These are phyloP conservation scores for Coreius guichenoti DNA, from an alignment of 2,797 vertebrate genomes.

Conservation along the genomic window DNA sequence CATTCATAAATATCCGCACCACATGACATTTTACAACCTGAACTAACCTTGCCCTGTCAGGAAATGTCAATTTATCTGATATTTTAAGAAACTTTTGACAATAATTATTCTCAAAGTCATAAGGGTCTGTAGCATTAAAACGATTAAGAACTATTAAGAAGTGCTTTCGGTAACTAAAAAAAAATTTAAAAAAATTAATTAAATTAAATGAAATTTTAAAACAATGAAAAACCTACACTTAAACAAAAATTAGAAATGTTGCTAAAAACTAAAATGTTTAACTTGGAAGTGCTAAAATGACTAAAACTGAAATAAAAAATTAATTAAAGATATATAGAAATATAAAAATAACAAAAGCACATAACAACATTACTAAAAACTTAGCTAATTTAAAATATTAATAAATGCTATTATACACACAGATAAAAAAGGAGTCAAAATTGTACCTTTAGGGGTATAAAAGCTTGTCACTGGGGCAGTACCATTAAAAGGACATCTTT, in stretches of 20 bases:
- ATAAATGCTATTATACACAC: not conserved
- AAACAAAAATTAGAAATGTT: not conserved
- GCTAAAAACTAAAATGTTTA: not conserved
- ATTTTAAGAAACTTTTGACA: not conserved
- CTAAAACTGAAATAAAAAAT: not conserved
- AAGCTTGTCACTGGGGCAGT: no score
- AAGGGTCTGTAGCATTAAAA: not conserved
- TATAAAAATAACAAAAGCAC: not conserved
- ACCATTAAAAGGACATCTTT: no score
- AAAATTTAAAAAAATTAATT: not conserved
- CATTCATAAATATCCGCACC: not conserved
- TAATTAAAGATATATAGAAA: not conserved
- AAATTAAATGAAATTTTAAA: no score
- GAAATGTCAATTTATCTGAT: not conserved
- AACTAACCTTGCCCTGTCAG: not conserved
- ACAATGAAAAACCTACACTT: not conserved
- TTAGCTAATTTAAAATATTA: not conserved
- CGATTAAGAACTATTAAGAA: not conserved
- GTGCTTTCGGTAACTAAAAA: not conserved
- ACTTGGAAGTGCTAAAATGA: not conserved
- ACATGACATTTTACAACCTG: not conserved
- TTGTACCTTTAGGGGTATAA: no score
- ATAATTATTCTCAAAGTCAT: not conserved
- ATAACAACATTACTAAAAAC: not conserved
- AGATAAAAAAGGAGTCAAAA: no score